Evolutionary conservation across 1,140 invertebrate species (phyloP), one percentile per base, ranked within the genome.

Genomic region (Homalodisca vitripennis): DNA sequence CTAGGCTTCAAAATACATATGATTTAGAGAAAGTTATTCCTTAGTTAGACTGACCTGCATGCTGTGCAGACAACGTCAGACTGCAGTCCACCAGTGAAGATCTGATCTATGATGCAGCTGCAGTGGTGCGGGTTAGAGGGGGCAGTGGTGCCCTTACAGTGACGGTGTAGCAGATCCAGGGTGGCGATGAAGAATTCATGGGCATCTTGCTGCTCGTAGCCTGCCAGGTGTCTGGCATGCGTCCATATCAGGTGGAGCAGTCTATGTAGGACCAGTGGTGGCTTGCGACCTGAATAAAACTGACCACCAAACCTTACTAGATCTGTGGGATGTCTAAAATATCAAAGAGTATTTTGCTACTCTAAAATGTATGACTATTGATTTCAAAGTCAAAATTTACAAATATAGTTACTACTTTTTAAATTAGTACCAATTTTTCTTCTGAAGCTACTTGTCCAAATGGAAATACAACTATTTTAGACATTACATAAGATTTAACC

Each of bases 181-280:
- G 93, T 93, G 20, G 95, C 94, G 63, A 98, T 98, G 75, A 99
- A 97, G 82, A 98, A 98, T 83, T 99, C 97, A 78, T 99, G 98
- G 66, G 97, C 97, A 81, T 99, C 98, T 80, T 99, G 97, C 78
- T 99, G 97, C 78, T 98, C 93, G 79, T 98, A 97, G 41, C 96
- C 95, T 31, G 96, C 95, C 72, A 99, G 85, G 80, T 98, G 94
- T 68, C 90, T 87, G 30, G 95, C 96, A 80, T 98, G 94, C 2
- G 93, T 97, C 97, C 97, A 99, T 73, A 98, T 95, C 74, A 98
- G 84, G 82, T 97, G 92, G 62, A 98, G 84, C 48, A 98, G 82
- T 46, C 92, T 88, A 78, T 95, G 92, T 46, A 98, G 85, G 17
- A 93, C 94, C 76, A 98, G 81, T 0, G 96, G 94, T 2, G 89